Evolutionary conservation across 2,888 invertebrate genomes (phyloP), one percentile per base, ranked within the genome.

Genomic region (Caenorhabditis imperialis): DNA sequence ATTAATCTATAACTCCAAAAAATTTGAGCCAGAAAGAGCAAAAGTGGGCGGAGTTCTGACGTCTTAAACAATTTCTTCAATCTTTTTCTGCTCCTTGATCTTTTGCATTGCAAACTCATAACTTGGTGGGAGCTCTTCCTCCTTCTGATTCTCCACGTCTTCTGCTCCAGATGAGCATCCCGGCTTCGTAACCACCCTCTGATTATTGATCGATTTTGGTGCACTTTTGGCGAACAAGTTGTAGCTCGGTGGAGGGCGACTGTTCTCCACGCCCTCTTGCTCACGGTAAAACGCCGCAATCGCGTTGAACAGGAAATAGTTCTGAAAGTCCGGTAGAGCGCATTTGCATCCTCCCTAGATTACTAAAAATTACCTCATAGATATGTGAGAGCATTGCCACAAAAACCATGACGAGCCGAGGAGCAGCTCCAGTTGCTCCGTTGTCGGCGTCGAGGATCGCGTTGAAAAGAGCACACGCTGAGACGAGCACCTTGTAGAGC

Each of bases 251-350:
- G 78, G 78, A 12, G 78, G 78, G 20, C 78, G 48, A 6, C 40
- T 35, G 10, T 50, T 51, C 5, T 60, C 63, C 3, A 75, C 30
- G 0, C 69, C 75, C 14, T 71, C 71, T 35, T 71, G 74, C 40
- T 70, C 70, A 1, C 61, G 65, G 45, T 72, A 72, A 22, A 75
- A 60, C 4, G 73, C 65, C 18, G 73, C 60, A 18, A 78, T 75
- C 25, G 78, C 78, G 37, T 78, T 78, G 70, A 78, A 78, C 10
- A 78, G 75, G 55, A 78, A 78, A 35, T 78, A 78, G 42, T 78
- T 78, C 75, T 78, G 61, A 44, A 75, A 42, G 35, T 22, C 10
- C 10, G 10, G 10, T 30, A 30, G 10, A 30, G 10, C 10, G 6
- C 10, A 7, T 30, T 30, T 30, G 10, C 6, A 30, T 6, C 10